phyloP scores from a whole-genome alignment of 2,113 vertebrate species.

The Clarias batrachus region DNA sequence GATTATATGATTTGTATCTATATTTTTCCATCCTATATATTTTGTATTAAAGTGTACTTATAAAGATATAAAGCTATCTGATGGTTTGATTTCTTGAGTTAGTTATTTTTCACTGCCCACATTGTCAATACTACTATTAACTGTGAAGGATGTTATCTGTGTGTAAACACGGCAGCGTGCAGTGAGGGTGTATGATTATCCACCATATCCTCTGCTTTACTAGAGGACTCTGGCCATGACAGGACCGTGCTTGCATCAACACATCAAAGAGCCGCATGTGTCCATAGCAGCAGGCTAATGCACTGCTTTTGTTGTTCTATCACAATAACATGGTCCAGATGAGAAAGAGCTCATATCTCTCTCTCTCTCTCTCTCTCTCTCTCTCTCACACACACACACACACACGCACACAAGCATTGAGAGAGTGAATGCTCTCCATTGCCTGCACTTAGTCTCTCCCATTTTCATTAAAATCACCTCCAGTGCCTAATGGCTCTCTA shows the following conservation, averaged over 20 bases:
- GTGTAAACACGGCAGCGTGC: constrained; percentile 62
- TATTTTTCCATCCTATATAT: constrained; percentile 19
- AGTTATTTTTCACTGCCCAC: constrained; percentile 45
- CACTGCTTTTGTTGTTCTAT: constrained; percentile 73
- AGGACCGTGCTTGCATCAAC: constrained; percentile 67
- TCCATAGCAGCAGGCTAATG: constrained; percentile 71
- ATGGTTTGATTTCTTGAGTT: constrained; percentile 51
- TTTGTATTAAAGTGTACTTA: background rate
- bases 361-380: constrained; percentile 5
- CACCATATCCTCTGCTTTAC: constrained; percentile 69
- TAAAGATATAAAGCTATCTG: constrained; percentile 23
- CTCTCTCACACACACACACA: constrained; percentile 38
- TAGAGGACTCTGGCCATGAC: constrained; percentile 67
- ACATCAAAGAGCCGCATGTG: constrained; percentile 73
- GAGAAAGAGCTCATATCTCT: constrained; percentile 64
- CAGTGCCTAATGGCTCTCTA: constrained; percentile 66
- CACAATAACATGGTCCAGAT: constrained; percentile 76
- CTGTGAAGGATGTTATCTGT: constrained; percentile 64
- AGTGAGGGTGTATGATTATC: constrained; percentile 72
- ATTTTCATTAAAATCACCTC: constrained; percentile 76
- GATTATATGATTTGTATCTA: constrained; percentile 22
- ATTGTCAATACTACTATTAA: constrained; percentile 52
- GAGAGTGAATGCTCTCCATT: constrained; percentile 67
- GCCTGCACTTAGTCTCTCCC: constrained; percentile 71
- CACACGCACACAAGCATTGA: constrained; percentile 57